phyloP scores from a whole-genome alignment of 2,113 vertebrate species.

The Bambusicola thoracicus region DNA sequence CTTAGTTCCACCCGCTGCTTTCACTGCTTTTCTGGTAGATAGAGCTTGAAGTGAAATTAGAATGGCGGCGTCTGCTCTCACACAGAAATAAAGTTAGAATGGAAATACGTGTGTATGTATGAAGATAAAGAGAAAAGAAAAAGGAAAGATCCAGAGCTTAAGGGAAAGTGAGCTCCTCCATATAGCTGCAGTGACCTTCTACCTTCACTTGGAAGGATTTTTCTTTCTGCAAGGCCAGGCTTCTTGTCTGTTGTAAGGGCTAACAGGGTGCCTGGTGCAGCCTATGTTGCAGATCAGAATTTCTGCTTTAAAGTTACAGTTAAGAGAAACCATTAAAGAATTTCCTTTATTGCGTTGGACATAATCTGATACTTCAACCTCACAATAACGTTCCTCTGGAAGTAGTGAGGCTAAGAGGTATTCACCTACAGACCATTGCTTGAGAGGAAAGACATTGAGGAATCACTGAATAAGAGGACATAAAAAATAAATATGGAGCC shows the following conservation, averaged over 20 bases:
- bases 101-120: neutral
- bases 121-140: neutral
- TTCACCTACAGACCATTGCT: neutral
- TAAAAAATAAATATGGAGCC: neutral
- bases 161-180: neutral
- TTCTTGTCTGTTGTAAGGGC: neutral
- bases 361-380: neutral
- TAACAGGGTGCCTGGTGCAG: neutral
- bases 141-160: neutral
- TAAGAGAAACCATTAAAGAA: constrained; percentile 5
- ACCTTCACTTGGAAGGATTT: neutral
- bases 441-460: neutral
- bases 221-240: neutral
- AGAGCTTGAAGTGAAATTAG: neutral
- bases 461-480: neutral
- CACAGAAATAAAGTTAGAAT: neutral
- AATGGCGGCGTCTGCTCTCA: neutral
- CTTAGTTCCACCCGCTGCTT: neutral
- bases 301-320: neutral
- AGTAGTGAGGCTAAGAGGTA: neutral
- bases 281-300: neutral
- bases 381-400: neutral
- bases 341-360: neutral
- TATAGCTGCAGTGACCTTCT: neutral
- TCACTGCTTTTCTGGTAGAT: neutral